Percentiles rank a stretch among this genome's conserved stretches.
Evolutionary conservation across 1,140 invertebrate genomes (phyloP).

Genomic region (Drosophila dunni): DNA sequence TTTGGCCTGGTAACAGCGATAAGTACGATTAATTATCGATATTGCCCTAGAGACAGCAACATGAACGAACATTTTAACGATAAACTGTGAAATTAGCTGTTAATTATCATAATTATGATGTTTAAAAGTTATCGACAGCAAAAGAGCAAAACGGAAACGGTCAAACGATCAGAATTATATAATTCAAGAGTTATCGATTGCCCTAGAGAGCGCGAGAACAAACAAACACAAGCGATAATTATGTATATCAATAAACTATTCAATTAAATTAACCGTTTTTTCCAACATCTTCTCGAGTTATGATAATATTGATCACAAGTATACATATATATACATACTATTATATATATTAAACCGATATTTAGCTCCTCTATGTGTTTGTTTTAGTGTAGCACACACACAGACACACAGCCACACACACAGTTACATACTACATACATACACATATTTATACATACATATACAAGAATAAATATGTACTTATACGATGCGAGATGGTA

Average conservation of each 20-base stretch:
- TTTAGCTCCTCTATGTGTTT: slow-evolving; percentile 50
- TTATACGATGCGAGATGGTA: slow-evolving; percentile 20
- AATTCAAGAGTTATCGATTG: no score
- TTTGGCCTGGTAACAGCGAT: not conserved
- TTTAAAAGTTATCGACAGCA: no score
- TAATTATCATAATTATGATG: no score
- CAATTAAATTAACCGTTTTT: slow-evolving; percentile 38
- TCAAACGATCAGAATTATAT: no score
- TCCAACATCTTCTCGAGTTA: slow-evolving; percentile 48
- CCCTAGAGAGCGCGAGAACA: no score
- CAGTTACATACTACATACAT: not conserved
- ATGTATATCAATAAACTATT: slow-evolving; percentile 14
- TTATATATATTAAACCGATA: slow-evolving; percentile 35
- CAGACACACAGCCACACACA: slow-evolving; percentile 11
- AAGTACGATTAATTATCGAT: not conserved
- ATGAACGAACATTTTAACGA: no score
- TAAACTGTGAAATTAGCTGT: no score
- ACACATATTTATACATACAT: slow-evolving; percentile 13
- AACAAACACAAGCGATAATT: slow-evolving; percentile 16
- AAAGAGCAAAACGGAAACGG: no score
- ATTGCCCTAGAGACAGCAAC: no score
- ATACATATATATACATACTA: slow-evolving; percentile 5
- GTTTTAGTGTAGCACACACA: slow-evolving; percentile 39
- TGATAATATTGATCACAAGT: slow-evolving; percentile 20
- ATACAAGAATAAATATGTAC: slow-evolving; percentile 26